Base-by-base conservation (phyloP, 2,888 invertebrate species). In the Keiferia lycopersicella region DNA sequence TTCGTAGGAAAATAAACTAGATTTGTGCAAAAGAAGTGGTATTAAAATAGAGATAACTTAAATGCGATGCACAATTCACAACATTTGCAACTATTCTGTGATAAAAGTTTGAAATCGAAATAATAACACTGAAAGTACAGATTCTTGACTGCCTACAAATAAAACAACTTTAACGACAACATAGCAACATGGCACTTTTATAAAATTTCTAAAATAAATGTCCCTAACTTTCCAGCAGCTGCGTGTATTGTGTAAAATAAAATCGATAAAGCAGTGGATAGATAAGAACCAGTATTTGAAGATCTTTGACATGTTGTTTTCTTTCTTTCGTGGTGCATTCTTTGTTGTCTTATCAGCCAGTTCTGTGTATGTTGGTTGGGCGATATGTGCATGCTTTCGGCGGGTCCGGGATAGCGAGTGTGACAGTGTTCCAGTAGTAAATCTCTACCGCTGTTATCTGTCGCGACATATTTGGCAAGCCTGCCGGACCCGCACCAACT, bases 381-480 rank as follows among this genome's bases (percentile, higher is more conserved):
- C 63, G 67, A 65, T 66, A 66, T 61, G 69, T 67, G 60, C 45
- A 60, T 60, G 60, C 20, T 50, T 61, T 61, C 34, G 34, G 60
- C 58, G 58, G 22, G 60, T 50, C 45, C 66, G 64, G 68, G 75
- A 73, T 74, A 75, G 66, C 71, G 70, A 73, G 73, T 80, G 80
- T 82, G 82, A 81, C 82, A 84, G 80, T 76, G 79, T 83, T 82
- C 79, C 76, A 80, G 82, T 76, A 82, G 82, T 86, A 84, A 86
- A 86, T 86, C 81, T 81, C 69, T 74, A 72, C 66, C 67, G 67
- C 63, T 74, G 79, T 80, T 88, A 87, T 86, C 85, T 82, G 81
- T 81, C 77, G 82, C 83, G 87, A 87, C 88, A 87, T 87, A 89
- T 89, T 91, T 91, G 90, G 91, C 89, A 88, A 87, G 79, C 75